Evolutionary conservation across 2,113 vertebrate species (phyloP).

Genomic region (Psittacula cyanocephala): DNA sequence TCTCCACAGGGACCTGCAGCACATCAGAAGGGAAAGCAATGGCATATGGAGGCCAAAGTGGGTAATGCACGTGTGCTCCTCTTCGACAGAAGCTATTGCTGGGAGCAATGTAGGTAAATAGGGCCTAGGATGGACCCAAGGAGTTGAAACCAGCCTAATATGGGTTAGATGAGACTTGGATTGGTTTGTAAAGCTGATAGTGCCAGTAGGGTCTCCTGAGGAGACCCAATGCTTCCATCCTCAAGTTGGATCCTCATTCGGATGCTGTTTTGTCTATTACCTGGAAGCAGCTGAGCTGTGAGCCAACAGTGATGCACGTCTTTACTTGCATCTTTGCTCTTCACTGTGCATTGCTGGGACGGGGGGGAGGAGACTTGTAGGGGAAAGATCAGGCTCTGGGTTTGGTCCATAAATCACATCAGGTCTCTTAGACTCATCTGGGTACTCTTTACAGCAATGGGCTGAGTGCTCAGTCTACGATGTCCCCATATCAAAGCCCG

Average conservation of each 20-base stretch:
- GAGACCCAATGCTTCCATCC: too few species aligned
- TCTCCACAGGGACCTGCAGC: not conserved
- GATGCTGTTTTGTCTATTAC: not conserved
- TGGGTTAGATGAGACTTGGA: not conserved
- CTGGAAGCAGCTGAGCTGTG: too few species aligned
- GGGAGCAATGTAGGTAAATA: not conserved
- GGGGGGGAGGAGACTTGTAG: too few species aligned
- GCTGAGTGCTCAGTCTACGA: fast-evolving
- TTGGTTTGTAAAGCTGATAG: not conserved
- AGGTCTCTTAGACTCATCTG: not conserved
- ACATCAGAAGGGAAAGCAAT: not conserved
- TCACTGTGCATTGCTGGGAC: not conserved
- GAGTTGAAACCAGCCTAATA: not conserved
- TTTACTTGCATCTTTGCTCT: not conserved
- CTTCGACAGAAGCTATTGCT: not conserved
- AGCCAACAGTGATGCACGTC: not conserved
- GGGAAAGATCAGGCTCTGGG: not conserved
- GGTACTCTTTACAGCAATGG: fast-evolving
- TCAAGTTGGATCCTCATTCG: not conserved
- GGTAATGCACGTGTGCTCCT: fast-evolving
- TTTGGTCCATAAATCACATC: not conserved
- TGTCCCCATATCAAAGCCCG: not conserved
- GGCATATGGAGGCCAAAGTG: not conserved
- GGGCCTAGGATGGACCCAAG: not conserved
- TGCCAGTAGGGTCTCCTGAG: not conserved